Percentiles rank a stretch among this genome's conserved stretches.
Evolutionary conservation across 2,113 vertebrate genomes (phyloP).

Genomic region (Elachura formosa): DNA sequence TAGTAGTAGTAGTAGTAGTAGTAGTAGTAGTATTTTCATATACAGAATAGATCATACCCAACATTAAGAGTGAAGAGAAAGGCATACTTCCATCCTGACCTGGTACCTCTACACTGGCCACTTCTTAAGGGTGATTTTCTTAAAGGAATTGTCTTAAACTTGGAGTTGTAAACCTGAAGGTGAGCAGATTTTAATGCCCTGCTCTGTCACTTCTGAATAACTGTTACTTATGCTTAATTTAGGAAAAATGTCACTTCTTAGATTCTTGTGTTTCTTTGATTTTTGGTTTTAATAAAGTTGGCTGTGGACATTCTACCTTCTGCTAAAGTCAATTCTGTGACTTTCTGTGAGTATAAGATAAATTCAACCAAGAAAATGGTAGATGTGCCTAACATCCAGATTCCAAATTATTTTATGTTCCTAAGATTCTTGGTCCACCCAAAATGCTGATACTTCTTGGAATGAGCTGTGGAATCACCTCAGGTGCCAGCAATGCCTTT

Average conservation of each 20-base stretch:
- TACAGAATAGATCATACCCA: background rate
- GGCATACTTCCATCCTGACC: background rate
- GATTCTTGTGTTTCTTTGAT: rapidly evolving
- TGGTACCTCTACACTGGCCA: rapidly evolving
- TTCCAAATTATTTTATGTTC: background rate
- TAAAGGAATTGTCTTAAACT: background rate
- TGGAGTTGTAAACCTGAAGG: rapidly evolving
- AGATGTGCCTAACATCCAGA: background rate
- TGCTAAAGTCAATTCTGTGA: background rate
- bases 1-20: no score
- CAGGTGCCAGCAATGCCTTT: background rate
- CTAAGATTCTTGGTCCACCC: rapidly evolving
- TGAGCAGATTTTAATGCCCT: background rate
- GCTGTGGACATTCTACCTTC: background rate
- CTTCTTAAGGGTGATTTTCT: background rate
- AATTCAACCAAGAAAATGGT: background rate
- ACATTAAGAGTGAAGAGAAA: background rate
- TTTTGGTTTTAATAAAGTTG: background rate
- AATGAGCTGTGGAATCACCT: background rate
- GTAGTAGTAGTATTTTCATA: background rate
- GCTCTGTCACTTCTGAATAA: background rate
- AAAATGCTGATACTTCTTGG: background rate
- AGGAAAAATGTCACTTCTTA: background rate
- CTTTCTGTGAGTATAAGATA: background rate
- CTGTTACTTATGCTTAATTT: rapidly evolving